These are phyloP conservation scores for Neogobius melanostomus DNA, from an alignment of 2,113 vertebrate genomes.

Conservation along the genomic window DNA sequence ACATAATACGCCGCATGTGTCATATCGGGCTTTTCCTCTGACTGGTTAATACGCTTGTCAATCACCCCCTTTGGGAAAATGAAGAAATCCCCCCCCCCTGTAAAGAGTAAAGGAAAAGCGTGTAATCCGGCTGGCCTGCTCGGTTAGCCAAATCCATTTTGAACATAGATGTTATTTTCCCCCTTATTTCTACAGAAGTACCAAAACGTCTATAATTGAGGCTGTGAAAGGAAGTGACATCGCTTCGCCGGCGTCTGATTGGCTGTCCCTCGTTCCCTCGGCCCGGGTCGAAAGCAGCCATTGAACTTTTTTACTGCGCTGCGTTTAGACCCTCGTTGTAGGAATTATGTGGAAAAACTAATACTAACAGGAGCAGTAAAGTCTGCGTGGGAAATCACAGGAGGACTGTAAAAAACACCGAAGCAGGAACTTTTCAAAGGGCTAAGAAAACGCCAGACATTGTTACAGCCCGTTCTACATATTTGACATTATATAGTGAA, in stretches of 20 bases:
- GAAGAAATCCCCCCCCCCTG: too few relatives aligned
- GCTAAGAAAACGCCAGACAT: background rate
- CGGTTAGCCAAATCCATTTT: too few relatives aligned
- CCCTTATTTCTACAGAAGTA: background rate
- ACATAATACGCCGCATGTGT: too few relatives aligned
- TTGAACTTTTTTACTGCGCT: slow-evolving; percentile 48
- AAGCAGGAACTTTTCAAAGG: background rate
- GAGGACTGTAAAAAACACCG: background rate
- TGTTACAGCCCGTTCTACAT: too few relatives aligned
- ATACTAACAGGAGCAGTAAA: slow-evolving; percentile 17
- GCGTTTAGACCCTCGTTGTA: slow-evolving; percentile 34
- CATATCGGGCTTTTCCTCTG: too few relatives aligned
- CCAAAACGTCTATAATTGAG: slow-evolving; percentile 48
- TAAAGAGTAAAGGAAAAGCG: too few relatives aligned
- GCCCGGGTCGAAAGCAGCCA: slow-evolving; percentile 41
- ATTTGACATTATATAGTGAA: too few relatives aligned
- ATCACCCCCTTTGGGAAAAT: too few relatives aligned
- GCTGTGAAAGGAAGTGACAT: slow-evolving; percentile 66
- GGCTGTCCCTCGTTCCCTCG: slow-evolving; percentile 39
- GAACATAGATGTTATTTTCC: slow-evolving; percentile 23
- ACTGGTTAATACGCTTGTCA: too few relatives aligned
- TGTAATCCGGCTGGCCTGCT: too few relatives aligned
- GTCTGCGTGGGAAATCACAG: slow-evolving; percentile 1
- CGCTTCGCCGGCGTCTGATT: slow-evolving; percentile 64
- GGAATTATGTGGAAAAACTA: slow-evolving; percentile 27